A percentile compares a stretch with the other conserved stretches of the same genome.
Conservation (phyloP, 2,888 invertebrate species). For the Acanthoscelides obtectus region DNA sequence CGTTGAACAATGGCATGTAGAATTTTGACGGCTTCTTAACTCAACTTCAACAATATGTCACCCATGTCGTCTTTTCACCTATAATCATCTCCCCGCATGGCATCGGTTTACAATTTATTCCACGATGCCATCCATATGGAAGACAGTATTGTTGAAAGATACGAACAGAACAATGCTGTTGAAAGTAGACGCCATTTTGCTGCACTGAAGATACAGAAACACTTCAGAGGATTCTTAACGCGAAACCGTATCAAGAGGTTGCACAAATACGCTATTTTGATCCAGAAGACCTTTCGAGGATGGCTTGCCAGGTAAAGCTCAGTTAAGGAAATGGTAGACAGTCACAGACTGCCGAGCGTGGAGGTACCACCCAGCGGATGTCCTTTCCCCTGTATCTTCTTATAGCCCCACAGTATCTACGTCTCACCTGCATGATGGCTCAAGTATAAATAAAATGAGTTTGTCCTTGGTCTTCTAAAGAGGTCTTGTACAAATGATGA, state of each 20-base stretch:
- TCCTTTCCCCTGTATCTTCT: no score
- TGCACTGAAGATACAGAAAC: slow-evolving; percentile 38
- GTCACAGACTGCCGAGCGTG: no score
- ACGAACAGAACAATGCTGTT: slow-evolving; percentile 11
- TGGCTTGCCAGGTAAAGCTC: slow-evolving; percentile 20
- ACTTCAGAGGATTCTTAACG: slow-evolving; percentile 34
- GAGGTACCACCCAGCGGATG: no score
- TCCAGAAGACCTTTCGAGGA: slow-evolving; percentile 40
- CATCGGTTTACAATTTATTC: slow-evolving; percentile 37
- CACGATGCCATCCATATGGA: slow-evolving; percentile 28
- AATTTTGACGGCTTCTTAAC: no score
- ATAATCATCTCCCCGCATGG: slow-evolving; percentile 27
- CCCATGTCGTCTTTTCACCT: neutral
- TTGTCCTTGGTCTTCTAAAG: no score
- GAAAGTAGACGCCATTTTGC: slow-evolving; percentile 21
- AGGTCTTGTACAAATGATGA: no score
- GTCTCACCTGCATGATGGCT: no score
- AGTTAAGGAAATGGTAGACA: neutral
- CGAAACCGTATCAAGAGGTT: slow-evolving; percentile 30
- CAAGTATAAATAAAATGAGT: no score
- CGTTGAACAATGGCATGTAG: no score
- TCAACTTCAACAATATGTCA: neutral
- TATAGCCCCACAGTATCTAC: no score
- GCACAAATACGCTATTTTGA: slow-evolving; percentile 31
- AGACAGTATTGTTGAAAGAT: slow-evolving; percentile 26